phyloP scores from a whole-genome alignment of 2,888 invertebrate genomes.

The Papilio protenor region DNA sequence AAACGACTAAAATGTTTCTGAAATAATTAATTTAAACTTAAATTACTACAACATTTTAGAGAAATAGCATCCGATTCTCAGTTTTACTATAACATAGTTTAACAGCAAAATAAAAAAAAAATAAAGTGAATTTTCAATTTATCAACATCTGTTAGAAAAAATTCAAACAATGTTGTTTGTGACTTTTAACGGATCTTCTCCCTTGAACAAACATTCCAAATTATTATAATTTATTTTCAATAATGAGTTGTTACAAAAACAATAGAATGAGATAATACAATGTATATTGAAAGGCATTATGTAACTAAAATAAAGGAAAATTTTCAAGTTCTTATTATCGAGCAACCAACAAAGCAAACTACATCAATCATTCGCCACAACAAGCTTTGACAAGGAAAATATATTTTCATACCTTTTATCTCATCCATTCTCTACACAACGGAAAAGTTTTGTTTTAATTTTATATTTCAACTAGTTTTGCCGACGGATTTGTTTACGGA shows the following conservation, averaged over 20 bases:
- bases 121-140: too few relatives aligned
- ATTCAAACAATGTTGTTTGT: too few relatives aligned
- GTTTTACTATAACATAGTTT: background rate
- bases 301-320: background rate
- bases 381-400: conserved; percentile 20
- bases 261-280: background rate
- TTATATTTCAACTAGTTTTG: background rate
- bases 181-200: too few relatives aligned
- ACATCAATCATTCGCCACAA: conserved; percentile 24
- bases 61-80: background rate
- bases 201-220: background rate
- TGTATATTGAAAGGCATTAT: background rate
- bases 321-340: conserved; percentile 2
- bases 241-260: background rate
- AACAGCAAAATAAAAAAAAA: background rate
- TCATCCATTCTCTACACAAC: background rate
- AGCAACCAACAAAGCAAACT: conserved; percentile 18
- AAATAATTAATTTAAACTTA: background rate
- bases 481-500: too few relatives aligned
- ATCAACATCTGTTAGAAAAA: too few relatives aligned
- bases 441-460: conserved; percentile 13
- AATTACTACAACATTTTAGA: background rate
- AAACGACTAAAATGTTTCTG: background rate
- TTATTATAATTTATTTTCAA: too few relatives aligned
- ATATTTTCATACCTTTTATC: conserved; percentile 7